These are phyloP conservation scores for Embidobia sp. DNA, from an alignment of 2,888 invertebrate species.

Conservation along the genomic window DNA sequence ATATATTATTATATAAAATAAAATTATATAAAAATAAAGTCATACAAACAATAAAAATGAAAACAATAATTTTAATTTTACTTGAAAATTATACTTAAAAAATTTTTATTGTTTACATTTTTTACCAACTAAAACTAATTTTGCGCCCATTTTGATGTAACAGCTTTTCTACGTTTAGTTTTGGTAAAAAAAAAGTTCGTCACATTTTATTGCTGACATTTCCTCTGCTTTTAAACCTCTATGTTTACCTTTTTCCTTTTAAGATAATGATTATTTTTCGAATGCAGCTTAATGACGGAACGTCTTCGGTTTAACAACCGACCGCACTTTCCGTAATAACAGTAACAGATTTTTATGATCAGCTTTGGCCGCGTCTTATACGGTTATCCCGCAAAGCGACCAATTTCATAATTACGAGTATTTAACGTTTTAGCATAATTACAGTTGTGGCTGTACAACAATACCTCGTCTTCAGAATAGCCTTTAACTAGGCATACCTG, in stretches of 20 bases:
- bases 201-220: no score
- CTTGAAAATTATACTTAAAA: no score
- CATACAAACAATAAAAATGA: no score
- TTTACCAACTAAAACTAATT: no score
- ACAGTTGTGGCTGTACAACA: not conserved
- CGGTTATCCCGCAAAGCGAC: not conserved
- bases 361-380: not conserved
- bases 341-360: constrained; percentile 1
- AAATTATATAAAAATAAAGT: no score
- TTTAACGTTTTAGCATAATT: not conserved
- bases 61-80: no score
- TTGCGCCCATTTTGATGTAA: no score
- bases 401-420: not conserved
- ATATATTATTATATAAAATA: no score
- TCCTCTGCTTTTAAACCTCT: not conserved
- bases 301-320: not conserved
- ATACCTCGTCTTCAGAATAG: not conserved
- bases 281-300: not conserved
- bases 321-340: not conserved
- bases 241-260: not conserved
- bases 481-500: not conserved
- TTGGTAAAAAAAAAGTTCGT: no score
- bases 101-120: no score
- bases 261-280: not conserved
- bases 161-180: no score